Evolutionary conservation across 2,113 vertebrate genomes (phyloP), one percentile per base, ranked within the genome.

Genomic region (Catagonus wagneri): DNA sequence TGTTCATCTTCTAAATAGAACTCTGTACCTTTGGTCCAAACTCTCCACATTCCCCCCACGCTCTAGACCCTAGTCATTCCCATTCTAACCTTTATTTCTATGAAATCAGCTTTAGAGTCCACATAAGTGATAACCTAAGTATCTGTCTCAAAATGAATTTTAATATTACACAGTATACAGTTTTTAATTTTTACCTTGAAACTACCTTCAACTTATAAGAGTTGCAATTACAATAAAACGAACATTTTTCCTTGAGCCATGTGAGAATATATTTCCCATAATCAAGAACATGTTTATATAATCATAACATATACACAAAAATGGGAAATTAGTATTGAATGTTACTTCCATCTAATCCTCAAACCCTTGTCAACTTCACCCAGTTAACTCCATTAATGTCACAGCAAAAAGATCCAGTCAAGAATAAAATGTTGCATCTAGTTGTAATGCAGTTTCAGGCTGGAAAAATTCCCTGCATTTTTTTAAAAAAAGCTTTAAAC

Each of bases 181-280:
- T 65, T 83, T 71, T 61, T 29, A 29, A 34, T 71, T 89, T 92
- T 80, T 87, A 74, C 81, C n/a, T 36, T 68, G 29, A 92, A 95
- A 81, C 36, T 58, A 66, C 36, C n/a, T 63, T 58, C 58, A 81
- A 61, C 15, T 36, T 39, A 36, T 4, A 89, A 58, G 58, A 75
- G 58, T 66, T 83, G 6, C 22, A 75, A 89, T 16, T 76, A 83
- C 34, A 60, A 17, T 50, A 44, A 7, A 74, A 44, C 50, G 15
- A 56, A 44, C 14, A 19, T 80, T 68, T 79, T n/a, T 27, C 29
- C 75, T 81, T 56, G 44, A 89, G 7, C 44, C 17, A 94, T 52
- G 75, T 90, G 61, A 58, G 23, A 83, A 83, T 75, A 58, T 39
- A 65, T 81, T 81, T 83, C 29, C 34, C 50, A 68, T 52, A 89